phyloP scores from a whole-genome alignment of 2,888 invertebrate species.

The Atrina japonica region DNA sequence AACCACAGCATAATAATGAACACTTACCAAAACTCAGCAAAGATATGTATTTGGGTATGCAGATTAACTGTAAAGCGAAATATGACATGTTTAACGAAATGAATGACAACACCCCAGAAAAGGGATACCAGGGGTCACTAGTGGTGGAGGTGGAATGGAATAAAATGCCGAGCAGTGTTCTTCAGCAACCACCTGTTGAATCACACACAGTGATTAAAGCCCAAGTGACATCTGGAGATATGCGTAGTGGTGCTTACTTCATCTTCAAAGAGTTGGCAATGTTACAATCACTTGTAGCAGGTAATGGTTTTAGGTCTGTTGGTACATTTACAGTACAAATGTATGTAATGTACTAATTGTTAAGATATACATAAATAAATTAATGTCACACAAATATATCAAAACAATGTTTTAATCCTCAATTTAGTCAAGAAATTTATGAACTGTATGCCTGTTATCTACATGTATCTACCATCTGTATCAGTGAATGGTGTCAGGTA shows the following conservation, averaged over 20 bases:
- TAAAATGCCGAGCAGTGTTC: constrained; percentile 44
- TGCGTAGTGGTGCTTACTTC: constrained; percentile 53
- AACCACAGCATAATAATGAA: constrained; percentile 26
- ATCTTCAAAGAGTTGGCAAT: constrained; percentile 50
- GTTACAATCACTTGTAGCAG: constrained; percentile 26
- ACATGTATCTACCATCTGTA: no score
- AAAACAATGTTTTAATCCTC: no score
- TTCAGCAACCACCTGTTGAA: constrained; percentile 61
- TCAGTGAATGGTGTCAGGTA: no score
- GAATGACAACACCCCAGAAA: not conserved
- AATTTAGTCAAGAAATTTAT: no score
- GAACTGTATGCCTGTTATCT: no score
- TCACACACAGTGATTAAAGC: constrained; percentile 59
- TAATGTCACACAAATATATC: no score
- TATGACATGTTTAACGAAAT: constrained; percentile 50
- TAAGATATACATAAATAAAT: no score
- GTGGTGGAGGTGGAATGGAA: constrained; percentile 63
- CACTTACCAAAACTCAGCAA: constrained; percentile 37
- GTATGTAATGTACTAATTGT: no score
- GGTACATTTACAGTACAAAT: not conserved
- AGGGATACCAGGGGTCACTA: constrained; percentile 53
- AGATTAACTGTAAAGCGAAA: constrained; percentile 51
- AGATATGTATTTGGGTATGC: constrained; percentile 37
- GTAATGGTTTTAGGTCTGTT: constrained; percentile 14
- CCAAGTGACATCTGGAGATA: constrained; percentile 58